Base-by-base conservation (phyloP, 2,113 vertebrate genomes). In the Desmodus rotundus region DNA sequence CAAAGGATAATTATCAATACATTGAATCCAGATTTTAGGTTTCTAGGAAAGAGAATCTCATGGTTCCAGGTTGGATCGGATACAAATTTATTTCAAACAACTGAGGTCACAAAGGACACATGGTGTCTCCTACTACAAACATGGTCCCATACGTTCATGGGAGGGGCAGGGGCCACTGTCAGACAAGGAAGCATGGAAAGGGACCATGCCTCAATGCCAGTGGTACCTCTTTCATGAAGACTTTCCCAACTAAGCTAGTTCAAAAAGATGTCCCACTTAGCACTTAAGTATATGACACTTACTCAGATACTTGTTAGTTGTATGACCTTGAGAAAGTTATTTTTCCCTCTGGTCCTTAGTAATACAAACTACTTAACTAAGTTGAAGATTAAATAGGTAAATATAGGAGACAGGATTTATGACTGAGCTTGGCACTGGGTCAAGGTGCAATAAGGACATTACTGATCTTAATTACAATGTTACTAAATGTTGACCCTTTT, bases 41-140 rank as follows among this genome's bases (percentile, higher is more conserved):
- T 88, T 70, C 45, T n/a, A 36, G 73, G 54, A 93, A 77, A 93
- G 74, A 93, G 65, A 90, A 90, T 93, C 33, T 77, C 96, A 73
- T 77, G 76, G 24, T 4, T 50, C 19, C 90, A 82, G 33, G 47
- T 50, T 74, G 56, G 15, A 84, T 73, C 63, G 56, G 1, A 31
- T 78, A 16, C 88, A 91, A 70, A 92, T 82, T 85, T 92, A 73
- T 31, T 67, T 93, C 61, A 91, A 91, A 92, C 61, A 87, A n/a
- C n/a, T 12, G 72, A 91, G 41, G 67, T 88, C 15, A 36, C 17
- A 6, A 45, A 72, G 33, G 13, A 14, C 17, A 28, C 36, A n/a
- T 38, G 22, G 10, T 80, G 2, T 65, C 36, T 93, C 12, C 50
- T 33, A 7, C 41, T 87, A 56, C 3, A 68, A 65, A 72, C 20